Conservation (phyloP, 2,113 vertebrate species). For the Arvicanthis niloticus region DNA sequence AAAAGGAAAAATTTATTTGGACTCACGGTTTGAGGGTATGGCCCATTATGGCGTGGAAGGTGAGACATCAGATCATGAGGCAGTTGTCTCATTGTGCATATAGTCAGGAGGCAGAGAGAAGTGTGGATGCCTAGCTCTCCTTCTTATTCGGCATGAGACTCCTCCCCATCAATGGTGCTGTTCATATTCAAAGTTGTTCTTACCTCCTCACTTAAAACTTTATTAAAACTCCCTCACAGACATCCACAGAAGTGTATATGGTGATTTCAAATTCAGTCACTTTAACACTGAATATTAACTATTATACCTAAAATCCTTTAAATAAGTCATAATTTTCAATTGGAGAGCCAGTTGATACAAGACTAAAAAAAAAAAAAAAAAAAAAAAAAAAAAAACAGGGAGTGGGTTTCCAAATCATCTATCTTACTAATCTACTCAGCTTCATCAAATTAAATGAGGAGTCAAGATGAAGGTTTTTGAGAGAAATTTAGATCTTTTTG, state of each 20-base stretch:
- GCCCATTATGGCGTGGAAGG: background rate
- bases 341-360: background rate
- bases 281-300: background rate
- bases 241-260: background rate
- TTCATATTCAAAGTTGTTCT: background rate
- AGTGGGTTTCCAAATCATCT: background rate
- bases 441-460: background rate
- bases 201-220: background rate
- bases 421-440: background rate
- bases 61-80: background rate
- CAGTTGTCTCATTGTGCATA: background rate
- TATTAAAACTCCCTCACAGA: background rate
- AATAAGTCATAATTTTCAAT: background rate
- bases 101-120: background rate
- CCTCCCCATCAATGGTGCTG: background rate
- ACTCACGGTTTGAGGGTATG: background rate
- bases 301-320: background rate
- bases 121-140: too few relatives aligned
- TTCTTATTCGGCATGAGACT: background rate
- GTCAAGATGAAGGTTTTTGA: background rate
- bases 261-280: background rate
- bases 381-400: background rate
- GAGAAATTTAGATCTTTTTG: background rate
- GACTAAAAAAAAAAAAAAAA: background rate
- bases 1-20: background rate